phyloP scores from a whole-genome alignment of 2,888 invertebrate genomes.

The Lacanobia wlatinum region DNA sequence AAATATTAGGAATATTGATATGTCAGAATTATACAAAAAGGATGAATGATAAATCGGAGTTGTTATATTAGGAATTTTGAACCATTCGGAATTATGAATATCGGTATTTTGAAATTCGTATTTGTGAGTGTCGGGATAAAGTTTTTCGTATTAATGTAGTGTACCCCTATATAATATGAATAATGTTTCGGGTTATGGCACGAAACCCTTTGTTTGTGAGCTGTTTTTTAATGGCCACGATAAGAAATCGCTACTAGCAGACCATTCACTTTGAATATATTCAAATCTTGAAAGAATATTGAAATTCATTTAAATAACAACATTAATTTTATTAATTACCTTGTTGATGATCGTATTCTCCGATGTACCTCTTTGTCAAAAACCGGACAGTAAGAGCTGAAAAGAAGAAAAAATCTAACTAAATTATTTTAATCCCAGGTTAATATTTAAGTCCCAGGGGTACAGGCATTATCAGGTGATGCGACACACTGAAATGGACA shows the following conservation, averaged over 20 bases:
- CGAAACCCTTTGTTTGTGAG: too few relatives aligned
- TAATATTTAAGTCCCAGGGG: conserved; percentile 3
- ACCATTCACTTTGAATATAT: background rate
- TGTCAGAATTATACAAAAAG: too few relatives aligned
- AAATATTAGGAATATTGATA: too few relatives aligned
- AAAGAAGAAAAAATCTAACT: conserved; percentile 51
- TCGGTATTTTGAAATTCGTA: too few relatives aligned
- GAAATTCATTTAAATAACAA: conserved; percentile 1
- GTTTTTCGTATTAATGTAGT: too few relatives aligned
- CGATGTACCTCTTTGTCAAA: conserved; percentile 97
- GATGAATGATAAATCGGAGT: too few relatives aligned
- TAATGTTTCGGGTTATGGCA: too few relatives aligned
- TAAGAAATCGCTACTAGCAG: background rate
- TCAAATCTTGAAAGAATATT: background rate
- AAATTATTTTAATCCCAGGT: background rate
- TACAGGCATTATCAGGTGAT: background rate
- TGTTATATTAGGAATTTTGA: too few relatives aligned
- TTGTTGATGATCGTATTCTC: conserved; percentile 98
- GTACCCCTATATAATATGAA: too few relatives aligned
- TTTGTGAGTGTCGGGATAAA: too few relatives aligned
- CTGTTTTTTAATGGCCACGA: too few relatives aligned
- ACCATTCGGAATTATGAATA: too few relatives aligned
- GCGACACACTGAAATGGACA: background rate
- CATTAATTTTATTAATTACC: conserved; percentile 88
- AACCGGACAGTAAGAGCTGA: conserved; percentile 96